phyloP scores from a whole-genome alignment of 2,888 invertebrate genomes.

The Diaphora mendica region DNA sequence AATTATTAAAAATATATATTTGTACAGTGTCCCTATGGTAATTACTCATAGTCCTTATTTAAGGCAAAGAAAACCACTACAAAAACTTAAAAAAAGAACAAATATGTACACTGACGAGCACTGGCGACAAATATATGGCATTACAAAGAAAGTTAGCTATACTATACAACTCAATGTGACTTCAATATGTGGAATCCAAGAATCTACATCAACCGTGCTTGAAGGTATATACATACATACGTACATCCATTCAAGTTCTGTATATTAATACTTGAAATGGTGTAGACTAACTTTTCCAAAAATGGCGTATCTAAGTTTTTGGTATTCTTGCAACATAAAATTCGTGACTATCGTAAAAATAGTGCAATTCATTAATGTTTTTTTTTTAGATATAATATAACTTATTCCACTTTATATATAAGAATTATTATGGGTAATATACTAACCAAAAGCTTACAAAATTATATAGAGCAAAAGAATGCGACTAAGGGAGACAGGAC shows the following conservation, averaged over 20 bases:
- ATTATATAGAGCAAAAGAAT: slow-evolving; percentile 13
- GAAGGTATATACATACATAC: background rate
- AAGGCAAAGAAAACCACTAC: slow-evolving; percentile 19
- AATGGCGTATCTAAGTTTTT: background rate
- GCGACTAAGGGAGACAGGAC: too few species aligned
- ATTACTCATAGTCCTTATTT: slow-evolving; percentile 28
- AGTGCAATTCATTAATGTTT: slow-evolving; percentile 3
- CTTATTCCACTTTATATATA: background rate
- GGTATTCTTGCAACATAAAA: background rate
- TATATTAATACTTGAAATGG: background rate
- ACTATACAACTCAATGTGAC: slow-evolving; percentile 6
- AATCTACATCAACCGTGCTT: background rate
- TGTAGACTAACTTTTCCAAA: background rate
- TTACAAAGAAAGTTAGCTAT: slow-evolving; percentile 1
- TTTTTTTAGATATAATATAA: background rate
- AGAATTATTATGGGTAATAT: slow-evolving; percentile 6
- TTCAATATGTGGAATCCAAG: background rate
- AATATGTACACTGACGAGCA: slow-evolving; percentile 41
- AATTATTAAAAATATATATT: slow-evolving; percentile 51
- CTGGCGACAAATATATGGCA: slow-evolving; percentile 13
- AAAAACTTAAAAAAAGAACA: slow-evolving; percentile 30
- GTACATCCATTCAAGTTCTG: background rate
- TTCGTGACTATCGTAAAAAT: background rate
- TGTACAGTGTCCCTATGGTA: slow-evolving; percentile 57
- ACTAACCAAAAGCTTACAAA: too few species aligned